A percentile compares a stretch with the other conserved stretches of the same genome.
phyloP scores from a whole-genome alignment of 1,140 invertebrate genomes.

The Battus philenor region DNA sequence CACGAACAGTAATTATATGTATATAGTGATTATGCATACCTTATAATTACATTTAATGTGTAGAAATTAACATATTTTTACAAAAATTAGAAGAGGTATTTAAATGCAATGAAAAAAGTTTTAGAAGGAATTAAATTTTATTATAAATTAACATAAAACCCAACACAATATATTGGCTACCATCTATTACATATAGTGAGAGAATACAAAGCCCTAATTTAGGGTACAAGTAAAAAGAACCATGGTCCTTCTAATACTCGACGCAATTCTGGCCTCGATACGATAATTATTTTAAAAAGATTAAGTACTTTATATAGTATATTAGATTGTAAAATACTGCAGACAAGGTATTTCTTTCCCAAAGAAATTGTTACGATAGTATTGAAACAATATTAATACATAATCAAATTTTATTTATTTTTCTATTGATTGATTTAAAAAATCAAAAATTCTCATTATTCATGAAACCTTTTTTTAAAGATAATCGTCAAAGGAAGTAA shows the following conservation, averaged over 20 bases:
- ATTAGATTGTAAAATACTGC: conserved; percentile 26
- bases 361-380: not conserved
- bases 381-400: not conserved
- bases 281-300: conserved; percentile 16
- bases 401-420: not conserved
- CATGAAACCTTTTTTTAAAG: too few species aligned
- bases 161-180: conserved; percentile 69
- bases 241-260: conserved; percentile 70
- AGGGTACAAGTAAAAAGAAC: conserved; percentile 74
- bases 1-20: too few species aligned
- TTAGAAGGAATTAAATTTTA: too few species aligned
- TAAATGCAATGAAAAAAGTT: too few species aligned
- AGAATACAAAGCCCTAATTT: conserved; percentile 73
- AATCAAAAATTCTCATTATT: too few species aligned
- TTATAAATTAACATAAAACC: conserved; percentile 73
- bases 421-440: conserved; percentile 8
- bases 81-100: too few species aligned
- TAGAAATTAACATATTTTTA: too few species aligned
- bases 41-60: too few species aligned
- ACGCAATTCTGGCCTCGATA: conserved; percentile 24
- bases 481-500: too few species aligned
- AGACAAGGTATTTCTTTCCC: conserved; percentile 1
- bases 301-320: conserved; percentile 34
- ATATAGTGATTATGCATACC: too few species aligned
- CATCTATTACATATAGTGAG: conserved; percentile 53